Conservation (phyloP, 1,140 invertebrate genomes). For the Aethina tumida region DNA sequence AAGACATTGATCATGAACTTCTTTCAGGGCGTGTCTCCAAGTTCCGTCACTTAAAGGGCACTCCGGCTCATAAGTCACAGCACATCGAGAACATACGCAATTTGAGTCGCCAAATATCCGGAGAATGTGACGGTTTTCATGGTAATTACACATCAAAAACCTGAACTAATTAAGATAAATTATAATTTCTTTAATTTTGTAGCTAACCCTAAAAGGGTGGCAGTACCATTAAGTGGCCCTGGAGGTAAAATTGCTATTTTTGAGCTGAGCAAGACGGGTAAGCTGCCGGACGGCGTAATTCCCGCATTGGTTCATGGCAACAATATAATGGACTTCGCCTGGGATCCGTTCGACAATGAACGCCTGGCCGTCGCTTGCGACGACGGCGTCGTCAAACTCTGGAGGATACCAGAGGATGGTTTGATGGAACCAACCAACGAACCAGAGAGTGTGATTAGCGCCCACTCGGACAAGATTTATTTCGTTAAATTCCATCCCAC, state of each 20-base stretch:
- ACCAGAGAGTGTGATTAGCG: slow-evolving; percentile 47
- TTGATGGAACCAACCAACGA: slow-evolving; percentile 56
- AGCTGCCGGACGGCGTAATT: slow-evolving; percentile 69
- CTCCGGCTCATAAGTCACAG: slow-evolving; percentile 76
- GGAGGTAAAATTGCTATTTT: slow-evolving; percentile 84
- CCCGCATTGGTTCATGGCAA: slow-evolving; percentile 79
- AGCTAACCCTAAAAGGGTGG: slow-evolving; percentile 78
- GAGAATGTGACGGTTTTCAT: slow-evolving; percentile 89
- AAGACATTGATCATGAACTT: slow-evolving; percentile 12
- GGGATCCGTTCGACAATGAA: slow-evolving; percentile 81
- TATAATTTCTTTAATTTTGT: too few species aligned
- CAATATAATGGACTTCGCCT: slow-evolving; percentile 85
- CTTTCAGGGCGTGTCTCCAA: slow-evolving; percentile 76
- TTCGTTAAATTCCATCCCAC: slow-evolving; percentile 85
- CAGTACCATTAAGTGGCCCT: slow-evolving; percentile 76
- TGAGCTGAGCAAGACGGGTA: slow-evolving; percentile 68
- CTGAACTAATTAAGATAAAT: slow-evolving; percentile 2
- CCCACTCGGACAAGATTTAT: slow-evolving; percentile 85
- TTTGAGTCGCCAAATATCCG: slow-evolving; percentile 80
- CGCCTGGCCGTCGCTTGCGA: slow-evolving; percentile 80
- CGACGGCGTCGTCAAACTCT: slow-evolving; percentile 79
- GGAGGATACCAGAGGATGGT: slow-evolving; percentile 47
- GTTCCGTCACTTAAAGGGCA: slow-evolving; percentile 86
- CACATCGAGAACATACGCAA: slow-evolving; percentile 90
- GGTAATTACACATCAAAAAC: slow-evolving; percentile 40